A percentile compares a stretch with the other conserved stretches of the same genome.
phyloP scores from a whole-genome alignment of 2,797 vertebrate genomes.

The Acrossocheilus fasciatus region DNA sequence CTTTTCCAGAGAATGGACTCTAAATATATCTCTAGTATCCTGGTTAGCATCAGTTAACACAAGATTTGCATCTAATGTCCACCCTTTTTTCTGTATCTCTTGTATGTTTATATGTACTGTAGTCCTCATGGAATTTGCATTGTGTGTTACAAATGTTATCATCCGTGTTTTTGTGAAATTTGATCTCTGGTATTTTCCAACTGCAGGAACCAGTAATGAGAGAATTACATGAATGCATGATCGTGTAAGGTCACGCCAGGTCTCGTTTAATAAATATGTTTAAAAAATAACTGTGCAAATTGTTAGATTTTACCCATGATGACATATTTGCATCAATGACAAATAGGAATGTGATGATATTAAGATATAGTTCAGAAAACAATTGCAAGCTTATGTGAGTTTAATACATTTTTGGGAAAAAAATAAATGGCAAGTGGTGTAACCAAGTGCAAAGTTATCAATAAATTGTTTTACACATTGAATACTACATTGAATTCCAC shows the following conservation, averaged over 20 bases:
- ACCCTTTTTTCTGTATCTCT: constrained; percentile 64
- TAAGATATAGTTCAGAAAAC: background rate
- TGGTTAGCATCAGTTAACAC: constrained; percentile 73
- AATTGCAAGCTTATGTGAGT: background rate
- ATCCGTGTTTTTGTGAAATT: constrained; percentile 31
- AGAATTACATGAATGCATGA: background rate
- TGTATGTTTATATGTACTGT: constrained; percentile 62
- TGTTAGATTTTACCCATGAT: background rate
- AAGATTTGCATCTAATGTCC: constrained; percentile 79
- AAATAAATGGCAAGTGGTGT: background rate
- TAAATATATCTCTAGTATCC: constrained; percentile 66
- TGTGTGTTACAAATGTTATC: constrained; percentile 41
- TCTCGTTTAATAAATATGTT: background rate
- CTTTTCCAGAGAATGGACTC: constrained; percentile 64
- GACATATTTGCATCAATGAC: background rate
- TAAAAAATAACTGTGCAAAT: background rate
- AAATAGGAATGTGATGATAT: background rate
- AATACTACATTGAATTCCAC: background rate
- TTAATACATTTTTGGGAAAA: background rate
- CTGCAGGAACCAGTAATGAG: background rate
- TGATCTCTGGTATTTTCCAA: constrained; percentile 13
- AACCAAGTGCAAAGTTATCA: background rate
- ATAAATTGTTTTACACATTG: background rate
- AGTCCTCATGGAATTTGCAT: constrained; percentile 73
- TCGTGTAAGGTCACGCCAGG: background rate